These are phyloP conservation scores for Odontothrips loti DNA, from an alignment of 2,888 invertebrate species.

Conservation along the genomic window DNA sequence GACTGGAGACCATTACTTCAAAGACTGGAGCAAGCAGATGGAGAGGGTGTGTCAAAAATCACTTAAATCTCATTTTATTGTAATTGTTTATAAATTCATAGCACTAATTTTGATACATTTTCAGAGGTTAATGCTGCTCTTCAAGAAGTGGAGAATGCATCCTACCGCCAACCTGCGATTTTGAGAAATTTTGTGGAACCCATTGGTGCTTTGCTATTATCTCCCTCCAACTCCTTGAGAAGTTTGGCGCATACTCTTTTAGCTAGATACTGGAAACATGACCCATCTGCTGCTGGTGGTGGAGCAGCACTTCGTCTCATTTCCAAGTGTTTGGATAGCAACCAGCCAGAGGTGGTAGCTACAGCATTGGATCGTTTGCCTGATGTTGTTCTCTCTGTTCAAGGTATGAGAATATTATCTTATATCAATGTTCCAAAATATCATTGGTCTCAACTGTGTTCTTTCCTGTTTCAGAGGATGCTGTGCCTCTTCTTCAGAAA, in stretches of 20 bases:
- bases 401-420: constrained; percentile 48
- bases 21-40: constrained; percentile 46
- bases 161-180: constrained; percentile 63
- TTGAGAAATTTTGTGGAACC: constrained; percentile 61
- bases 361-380: constrained; percentile 77
- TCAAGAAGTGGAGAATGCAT: constrained; percentile 70
- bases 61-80: not conserved
- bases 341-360: constrained; percentile 71
- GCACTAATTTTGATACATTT: constrained; percentile 32
- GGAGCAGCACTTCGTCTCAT: constrained; percentile 63
- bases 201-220: constrained; percentile 61
- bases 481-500: constrained; percentile 68
- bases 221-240: constrained; percentile 52
- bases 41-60: constrained; percentile 45
- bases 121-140: constrained; percentile 60
- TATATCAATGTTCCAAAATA: not conserved
- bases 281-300: constrained; percentile 52
- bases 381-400: constrained; percentile 76
- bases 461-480: constrained; percentile 60
- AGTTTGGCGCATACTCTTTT: constrained; percentile 67
- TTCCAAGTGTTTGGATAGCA: constrained; percentile 74
- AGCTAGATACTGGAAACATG: constrained; percentile 64
- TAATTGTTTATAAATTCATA: not conserved
- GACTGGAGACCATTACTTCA: constrained; percentile 48
- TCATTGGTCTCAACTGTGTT: not conserved